Base-by-base conservation (phyloP, 2,888 invertebrate genomes). In the Amblyjoppa proteus region DNA sequence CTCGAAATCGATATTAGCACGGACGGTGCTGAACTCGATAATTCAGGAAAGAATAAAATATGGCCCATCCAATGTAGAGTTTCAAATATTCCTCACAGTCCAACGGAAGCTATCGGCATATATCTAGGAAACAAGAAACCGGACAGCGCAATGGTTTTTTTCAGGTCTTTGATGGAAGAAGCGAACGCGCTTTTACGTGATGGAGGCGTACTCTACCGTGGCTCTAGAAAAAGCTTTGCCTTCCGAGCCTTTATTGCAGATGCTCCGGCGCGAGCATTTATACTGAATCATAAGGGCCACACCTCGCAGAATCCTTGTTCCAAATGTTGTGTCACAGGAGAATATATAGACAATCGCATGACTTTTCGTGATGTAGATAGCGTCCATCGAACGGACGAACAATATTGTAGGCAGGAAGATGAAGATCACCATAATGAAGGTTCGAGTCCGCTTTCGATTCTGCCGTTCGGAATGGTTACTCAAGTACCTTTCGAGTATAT, bases 191-290 rank as follows among this genome's bases (percentile, higher is more conserved):
- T 49, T 3, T 13, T 49, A 49, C 49, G 49, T 4, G 13, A 13
- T 49, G 49, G 49, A 9, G 49, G 49, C 49, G 49, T 49, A 49
- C 13, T 49, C 11, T 49, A 49, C 49, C 9, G 49, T 49, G 49
- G 49, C 9, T 49, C 49, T 13, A 49, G 49, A 49, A 49, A 49
- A 4, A 4, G 49, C 49, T 49, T 49, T 13, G 13, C 49, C 11
- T 49, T 88, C 70, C 31, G 84, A 51, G 81, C 78, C 9, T 81
- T 88, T 34, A 84, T 87, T 51, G 88, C 88, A 31, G 89, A 90
- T 86, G 89, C 88, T n/a, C 89, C 89, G 7, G 89, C 89, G 3
- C 85, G 87, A 68, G 84, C 86, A 1, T 87, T 87, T 45, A 66
- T 88, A 6, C 45, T 88, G 9, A 85, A 88, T 73, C 84, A 85